Conservation (phyloP, 2,113 vertebrate species). For the Ginglymostoma cirratum region DNA sequence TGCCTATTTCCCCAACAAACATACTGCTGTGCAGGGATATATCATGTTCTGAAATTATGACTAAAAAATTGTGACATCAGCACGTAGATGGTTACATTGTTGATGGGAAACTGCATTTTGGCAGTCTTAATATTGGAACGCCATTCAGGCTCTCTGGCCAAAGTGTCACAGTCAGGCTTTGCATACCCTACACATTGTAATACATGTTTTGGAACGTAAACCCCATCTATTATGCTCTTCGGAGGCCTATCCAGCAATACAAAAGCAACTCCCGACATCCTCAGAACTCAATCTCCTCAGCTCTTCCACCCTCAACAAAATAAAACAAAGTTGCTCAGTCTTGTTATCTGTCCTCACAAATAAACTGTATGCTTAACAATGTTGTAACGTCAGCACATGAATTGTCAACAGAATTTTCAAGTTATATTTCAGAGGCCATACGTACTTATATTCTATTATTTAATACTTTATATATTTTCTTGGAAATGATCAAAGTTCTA, state of each 20-base stretch:
- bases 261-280: neutral
- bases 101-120: neutral
- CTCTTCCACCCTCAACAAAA: neutral
- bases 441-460: neutral
- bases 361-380: neutral
- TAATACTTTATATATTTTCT: neutral
- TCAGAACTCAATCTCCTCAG: neutral
- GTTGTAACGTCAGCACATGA: neutral
- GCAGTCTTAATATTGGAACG: neutral
- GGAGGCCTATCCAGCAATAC: neutral
- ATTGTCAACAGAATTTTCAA: neutral
- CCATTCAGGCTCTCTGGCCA: neutral
- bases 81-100: too few relatives aligned
- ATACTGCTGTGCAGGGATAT: neutral
- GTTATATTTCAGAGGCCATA: neutral
- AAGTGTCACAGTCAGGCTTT: neutral
- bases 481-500: neutral
- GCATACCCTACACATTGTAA: neutral
- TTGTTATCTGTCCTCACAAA: neutral
- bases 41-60: neutral
- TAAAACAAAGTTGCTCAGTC: neutral
- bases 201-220: neutral
- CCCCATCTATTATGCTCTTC: neutral
- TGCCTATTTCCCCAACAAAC: neutral
- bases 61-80: too few relatives aligned